Evolutionary conservation across 2,797 vertebrate genomes (phyloP).

Genomic region (Lithobates sylvaticus): DNA sequence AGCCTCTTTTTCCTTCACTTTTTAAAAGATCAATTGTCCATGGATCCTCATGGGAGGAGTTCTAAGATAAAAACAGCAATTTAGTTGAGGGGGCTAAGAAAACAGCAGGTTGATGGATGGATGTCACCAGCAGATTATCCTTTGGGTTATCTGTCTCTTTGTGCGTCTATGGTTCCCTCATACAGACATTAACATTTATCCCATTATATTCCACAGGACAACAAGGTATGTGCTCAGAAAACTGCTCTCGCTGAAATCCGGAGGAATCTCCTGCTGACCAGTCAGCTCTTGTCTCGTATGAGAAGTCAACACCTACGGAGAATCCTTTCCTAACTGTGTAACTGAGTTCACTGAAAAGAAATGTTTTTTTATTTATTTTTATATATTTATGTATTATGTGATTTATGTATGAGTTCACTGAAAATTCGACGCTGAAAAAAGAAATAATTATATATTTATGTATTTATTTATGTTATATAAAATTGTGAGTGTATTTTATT

Average conservation of each 20-base stretch:
- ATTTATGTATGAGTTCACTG: no score
- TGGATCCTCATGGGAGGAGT: not conserved
- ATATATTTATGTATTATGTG: not conserved
- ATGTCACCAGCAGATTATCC: not conserved
- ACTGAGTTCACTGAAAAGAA: no score
- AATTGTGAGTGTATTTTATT: no score
- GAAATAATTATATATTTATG: no score
- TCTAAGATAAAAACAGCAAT: not conserved
- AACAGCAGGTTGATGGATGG: no score
- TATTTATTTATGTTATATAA: no score
- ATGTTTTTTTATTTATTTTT: not conserved
- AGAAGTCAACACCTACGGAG: not conserved
- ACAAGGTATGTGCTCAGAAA: not conserved
- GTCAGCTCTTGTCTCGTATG: conserved; percentile 8
- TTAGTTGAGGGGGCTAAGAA: no score
- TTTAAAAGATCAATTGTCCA: no score
- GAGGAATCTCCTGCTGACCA: not conserved
- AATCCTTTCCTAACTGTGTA: not conserved
- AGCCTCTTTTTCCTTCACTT: not conserved
- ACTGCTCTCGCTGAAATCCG: not conserved
- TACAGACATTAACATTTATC: not conserved
- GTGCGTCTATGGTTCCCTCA: not conserved
- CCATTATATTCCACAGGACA: not conserved
- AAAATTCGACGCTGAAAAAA: no score
- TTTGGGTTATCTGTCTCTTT: not conserved